Evolutionary conservation across 2,797 vertebrate genomes (phyloP), one percentile per base, ranked within the genome.

Genomic region (Sylvia borin): DNA sequence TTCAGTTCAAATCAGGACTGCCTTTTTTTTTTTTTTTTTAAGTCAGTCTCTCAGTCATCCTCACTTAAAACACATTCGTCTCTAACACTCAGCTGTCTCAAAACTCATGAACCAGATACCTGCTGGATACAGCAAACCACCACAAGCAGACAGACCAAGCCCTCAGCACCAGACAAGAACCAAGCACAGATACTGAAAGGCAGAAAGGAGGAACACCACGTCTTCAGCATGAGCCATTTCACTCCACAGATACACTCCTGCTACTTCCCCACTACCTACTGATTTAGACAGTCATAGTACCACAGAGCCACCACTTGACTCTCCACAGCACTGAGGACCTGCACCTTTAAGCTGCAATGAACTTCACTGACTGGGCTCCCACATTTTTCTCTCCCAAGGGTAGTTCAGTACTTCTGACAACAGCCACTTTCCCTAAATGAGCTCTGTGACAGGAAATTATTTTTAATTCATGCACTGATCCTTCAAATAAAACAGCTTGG

Each of bases 91-190:
- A 45, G 13, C 16, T 42, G 8, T 40, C 43, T 57, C 43, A n/a
- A 72, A 75, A 64, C 22, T 68, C 22, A 34, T 1, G 13, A 81
- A 34, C 29, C 24, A 25, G 13, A 0, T 12, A 64, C 18, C 26
- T 74, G 32, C 36, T 50, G 17, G 22, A 13, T 24, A 76, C 22
- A 61, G 25, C 53, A 81, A 83, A 19, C 8, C 13, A 67, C 61
- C 57, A 36, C 10, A n/a, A 80, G 58, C 4, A 2, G 27, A 71
- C 26, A n/a, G n/a, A 85, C 9, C 0, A 0, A 74, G 40, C 24
- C 29, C 71, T 57, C 47, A 58, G 29, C 32, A 58, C 40, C 60
- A 47, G 13, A 42, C 17, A n/a, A 74, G 50, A 85, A 48, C 29
- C 22, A 80, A 42, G 7, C 38, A 68, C 38, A 32, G 21, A 67